Base-by-base conservation (phyloP, 2,113 vertebrate species). In the Lichenostomus cassidix region DNA sequence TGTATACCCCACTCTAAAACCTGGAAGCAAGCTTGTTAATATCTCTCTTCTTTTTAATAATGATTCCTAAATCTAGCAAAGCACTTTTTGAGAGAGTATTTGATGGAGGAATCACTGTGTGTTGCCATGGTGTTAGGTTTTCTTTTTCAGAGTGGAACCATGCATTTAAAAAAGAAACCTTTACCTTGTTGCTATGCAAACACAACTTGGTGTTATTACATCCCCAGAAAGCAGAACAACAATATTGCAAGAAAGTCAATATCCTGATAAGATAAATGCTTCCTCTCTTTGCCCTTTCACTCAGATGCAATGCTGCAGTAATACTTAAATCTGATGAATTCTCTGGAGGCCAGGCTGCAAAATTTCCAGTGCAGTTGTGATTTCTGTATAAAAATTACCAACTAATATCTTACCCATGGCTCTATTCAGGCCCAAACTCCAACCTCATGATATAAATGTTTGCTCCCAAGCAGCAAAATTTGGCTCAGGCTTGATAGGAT, bases 151-250 rank as follows among this genome's bases (percentile, higher is more conserved):
- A 82, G 41, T 39, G 90, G 53, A 93, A 67, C 44, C 73, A 83
- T 37, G 49, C 44, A 62, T 94, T 96, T 68, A 24, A 83, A 93
- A 87, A 80, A 63, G 71, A 75, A 94, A 78, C 64, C 41, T 94
- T 94, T 94, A 95, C 86, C 83, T 96, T 82, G 95, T 95, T 94
- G 83, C 94, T 92, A 95, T 95, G 93, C 88, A 97, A 96, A 93
- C 76, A 84, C 4, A 4, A 68, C 76, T 35, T 42, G 68, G 52
- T 94, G 64, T 84, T 95, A 83, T 94, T 89, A 68, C n/a, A 81
- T 67, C 52, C 41, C 53, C 60, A 68, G 88, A 92, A 92, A 93
- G 79, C 3, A 90, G 73, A 79, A 94, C 68, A 87, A 87, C 53
- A 65, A 25, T 84, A 87, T 46, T 69, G 82, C 67, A 92, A 92